Evolutionary conservation across 2,888 invertebrate species (phyloP).

Genomic region (Epistrophella euchroma): DNA sequence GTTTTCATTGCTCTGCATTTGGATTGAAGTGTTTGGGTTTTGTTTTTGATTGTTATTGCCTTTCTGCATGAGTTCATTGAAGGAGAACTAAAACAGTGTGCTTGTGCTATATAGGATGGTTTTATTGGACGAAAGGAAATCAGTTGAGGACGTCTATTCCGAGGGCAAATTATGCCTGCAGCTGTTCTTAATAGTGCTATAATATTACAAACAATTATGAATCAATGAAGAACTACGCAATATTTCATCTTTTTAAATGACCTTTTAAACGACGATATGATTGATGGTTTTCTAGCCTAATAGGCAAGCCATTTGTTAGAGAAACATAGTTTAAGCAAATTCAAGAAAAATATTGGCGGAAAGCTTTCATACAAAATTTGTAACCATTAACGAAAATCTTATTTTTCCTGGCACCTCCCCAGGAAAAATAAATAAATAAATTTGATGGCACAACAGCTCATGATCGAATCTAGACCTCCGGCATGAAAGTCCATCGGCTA

Average conservation of each 20-base stretch:
- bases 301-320: no score
- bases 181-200: slow-evolving; percentile 10
- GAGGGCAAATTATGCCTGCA: background rate
- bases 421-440: no score
- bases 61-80: slow-evolving; percentile 45
- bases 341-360: no score
- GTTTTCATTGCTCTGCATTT: slow-evolving; percentile 51
- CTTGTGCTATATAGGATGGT: background rate
- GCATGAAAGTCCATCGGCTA: no score
- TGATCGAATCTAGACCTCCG: no score
- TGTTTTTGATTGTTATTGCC: slow-evolving; percentile 65
- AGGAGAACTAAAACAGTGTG: background rate
- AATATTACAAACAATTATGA: background rate
- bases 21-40: slow-evolving; percentile 38
- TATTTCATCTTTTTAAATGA: background rate
- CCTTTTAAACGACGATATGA: background rate
- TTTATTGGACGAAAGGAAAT: background rate
- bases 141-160: background rate
- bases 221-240: background rate
- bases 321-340: background rate
- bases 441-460: no score
- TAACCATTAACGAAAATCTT: no score
- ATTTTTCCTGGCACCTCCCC: no score
- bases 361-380: no score
- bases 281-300: background rate